Base-by-base conservation (phyloP, 2,797 vertebrate genomes). In the Hypotaenidia okinawae region DNA sequence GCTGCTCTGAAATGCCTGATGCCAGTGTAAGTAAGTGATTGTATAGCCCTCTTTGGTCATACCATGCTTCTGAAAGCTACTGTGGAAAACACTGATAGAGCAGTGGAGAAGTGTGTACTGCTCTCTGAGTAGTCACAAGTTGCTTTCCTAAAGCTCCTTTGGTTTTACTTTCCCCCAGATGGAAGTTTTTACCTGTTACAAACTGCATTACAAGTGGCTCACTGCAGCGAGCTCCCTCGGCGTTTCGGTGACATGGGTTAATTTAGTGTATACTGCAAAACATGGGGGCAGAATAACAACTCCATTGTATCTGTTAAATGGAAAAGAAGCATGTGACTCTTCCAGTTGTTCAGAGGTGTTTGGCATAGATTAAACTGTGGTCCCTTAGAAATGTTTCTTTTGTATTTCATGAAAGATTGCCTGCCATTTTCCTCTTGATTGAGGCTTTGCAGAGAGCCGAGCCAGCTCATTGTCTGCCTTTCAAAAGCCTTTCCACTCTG, bases 361-460 rank as follows among this genome's bases (percentile, higher is more conserved):
- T 95, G 93, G 91, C 94, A 87, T 69, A 96, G 92, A 96, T 95
- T 96, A 96, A 95, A 75, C 72, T 58, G 85, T 83, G 86, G 86
- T 87, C 93, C 93, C 93, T 95, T 70, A 80, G 90, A 96, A 96
- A 90, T 16, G 28, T 70, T 91, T 59, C 95, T 89, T 95, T 96
- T 95, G 77, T 96, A 11, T 75, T 95, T 80, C 10, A 2, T 92
- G 82, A 89, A 94, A 93, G 95, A 89, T 95, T 95, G 88, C 85
- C 91, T 96, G 89, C 94, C 93, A 84, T 96, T 96, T 94, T 80
- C 72, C 72, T 96, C 94, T 89, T 95, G 90, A 96, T 90, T 92
- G 93, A 96, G 94, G 86, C 89, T 90, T 82, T 92, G 85, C 33
- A 3, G 77, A 96, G 85, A 90, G 80, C 77, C 1, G 24, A 93